Conservation (phyloP, 2,888 invertebrate species). For the Ophion ellenae region DNA sequence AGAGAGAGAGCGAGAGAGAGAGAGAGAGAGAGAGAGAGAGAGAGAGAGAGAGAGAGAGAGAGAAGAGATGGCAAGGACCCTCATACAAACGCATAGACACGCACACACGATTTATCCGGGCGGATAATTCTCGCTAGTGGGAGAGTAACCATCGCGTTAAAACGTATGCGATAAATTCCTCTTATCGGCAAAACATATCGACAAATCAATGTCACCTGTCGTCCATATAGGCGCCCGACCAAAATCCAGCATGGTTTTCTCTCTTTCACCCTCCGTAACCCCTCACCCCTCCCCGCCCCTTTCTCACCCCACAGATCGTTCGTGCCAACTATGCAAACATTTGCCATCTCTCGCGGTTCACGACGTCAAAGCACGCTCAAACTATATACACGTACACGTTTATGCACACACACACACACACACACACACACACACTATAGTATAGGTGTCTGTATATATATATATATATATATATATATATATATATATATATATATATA, state of each 20-base stretch:
- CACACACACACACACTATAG: no score
- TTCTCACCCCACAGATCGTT: not conserved
- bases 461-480: no score
- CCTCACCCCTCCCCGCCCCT: slow-evolving; percentile 5
- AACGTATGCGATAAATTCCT: slow-evolving; percentile 76
- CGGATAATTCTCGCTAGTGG: slow-evolving; percentile 69
- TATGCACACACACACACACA: not conserved
- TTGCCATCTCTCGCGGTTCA: slow-evolving; percentile 61
- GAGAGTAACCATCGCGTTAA: slow-evolving; percentile 71
- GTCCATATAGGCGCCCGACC: slow-evolving; percentile 71
- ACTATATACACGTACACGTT: slow-evolving; percentile 15
- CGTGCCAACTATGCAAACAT: slow-evolving; percentile 60
- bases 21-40: not conserved
- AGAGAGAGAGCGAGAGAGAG: slow-evolving; percentile 1
- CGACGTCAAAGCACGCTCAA: slow-evolving; percentile 46
- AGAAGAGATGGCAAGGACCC: not conserved
- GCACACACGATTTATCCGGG: slow-evolving; percentile 61
- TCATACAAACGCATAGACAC: slow-evolving; percentile 3
- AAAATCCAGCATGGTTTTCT: slow-evolving; percentile 50
- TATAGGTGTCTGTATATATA: no score
- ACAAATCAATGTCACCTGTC: slow-evolving; percentile 76
- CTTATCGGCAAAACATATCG: slow-evolving; percentile 75
- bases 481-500: no score
- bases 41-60: not conserved
- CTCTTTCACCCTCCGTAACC: slow-evolving; percentile 23